phyloP scores from a whole-genome alignment of 2,113 vertebrate genomes.

The Tragelaphus strepsiceros region DNA sequence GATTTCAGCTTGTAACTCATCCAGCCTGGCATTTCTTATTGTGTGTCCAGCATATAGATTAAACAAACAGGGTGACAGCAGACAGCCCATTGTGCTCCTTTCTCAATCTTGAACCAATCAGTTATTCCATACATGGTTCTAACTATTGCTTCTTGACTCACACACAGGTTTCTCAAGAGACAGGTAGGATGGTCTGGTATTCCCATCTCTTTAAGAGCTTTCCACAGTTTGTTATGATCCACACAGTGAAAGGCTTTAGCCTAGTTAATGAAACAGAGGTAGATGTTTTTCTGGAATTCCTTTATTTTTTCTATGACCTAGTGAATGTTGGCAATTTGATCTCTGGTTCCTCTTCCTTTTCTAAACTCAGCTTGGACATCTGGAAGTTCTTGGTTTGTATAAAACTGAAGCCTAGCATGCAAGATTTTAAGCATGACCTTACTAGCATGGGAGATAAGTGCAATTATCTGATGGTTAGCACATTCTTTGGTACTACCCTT shows the following conservation, averaged over 20 bases:
- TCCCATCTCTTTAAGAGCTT: not conserved
- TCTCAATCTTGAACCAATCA: not conserved
- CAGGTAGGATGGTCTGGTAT: not conserved
- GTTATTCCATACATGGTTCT: not conserved
- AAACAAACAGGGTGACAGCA: not conserved
- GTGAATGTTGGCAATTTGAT: not conserved
- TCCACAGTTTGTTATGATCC: not conserved
- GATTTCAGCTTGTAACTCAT: not conserved
- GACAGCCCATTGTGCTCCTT: not conserved
- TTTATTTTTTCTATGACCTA: not conserved
- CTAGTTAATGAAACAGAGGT: not conserved
- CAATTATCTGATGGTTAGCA: not conserved
- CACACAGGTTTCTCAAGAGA: not conserved
- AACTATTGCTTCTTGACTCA: not conserved
- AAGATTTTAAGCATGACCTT: not conserved
- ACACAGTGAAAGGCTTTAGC: not conserved
- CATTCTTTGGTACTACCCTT: not conserved
- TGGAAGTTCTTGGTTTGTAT: not conserved
- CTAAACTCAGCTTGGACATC: not conserved
- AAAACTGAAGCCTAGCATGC: not conserved
- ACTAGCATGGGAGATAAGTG: not conserved
- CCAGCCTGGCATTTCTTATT: not conserved
- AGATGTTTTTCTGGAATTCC: not conserved
- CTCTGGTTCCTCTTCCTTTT: not conserved
- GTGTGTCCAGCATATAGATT: not conserved